Percentiles rank a stretch among this genome's conserved stretches.
Evolutionary conservation across 2,888 invertebrate genomes (phyloP).

Genomic region (Agrilus mali): DNA sequence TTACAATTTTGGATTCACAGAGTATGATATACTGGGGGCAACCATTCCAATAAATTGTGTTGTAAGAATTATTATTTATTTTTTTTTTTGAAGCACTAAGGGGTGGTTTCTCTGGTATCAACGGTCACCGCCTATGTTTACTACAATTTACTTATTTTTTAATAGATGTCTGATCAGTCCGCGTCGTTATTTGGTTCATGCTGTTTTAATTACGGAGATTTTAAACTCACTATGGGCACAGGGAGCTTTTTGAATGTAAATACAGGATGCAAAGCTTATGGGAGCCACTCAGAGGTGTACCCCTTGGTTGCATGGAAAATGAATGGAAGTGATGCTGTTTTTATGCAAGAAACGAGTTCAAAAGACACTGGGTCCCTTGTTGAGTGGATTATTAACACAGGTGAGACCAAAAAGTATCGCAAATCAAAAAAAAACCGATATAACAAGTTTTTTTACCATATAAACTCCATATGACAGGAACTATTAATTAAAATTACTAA

Average conservation of each 20-base stretch:
- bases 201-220: conserved; percentile 61
- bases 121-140: too few relatives aligned
- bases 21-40: conserved; percentile 56
- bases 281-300: conserved; percentile 74
- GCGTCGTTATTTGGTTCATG: conserved; percentile 82
- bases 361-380: conserved; percentile 82
- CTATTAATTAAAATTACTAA: neutral
- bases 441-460: neutral
- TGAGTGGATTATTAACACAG: conserved; percentile 68
- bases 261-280: conserved; percentile 62
- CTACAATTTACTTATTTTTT: conserved; percentile 5
- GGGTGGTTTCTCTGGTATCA: too few relatives aligned
- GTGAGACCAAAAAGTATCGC: conserved; percentile 29
- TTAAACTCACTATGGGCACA: conserved; percentile 80
- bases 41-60: conserved; percentile 66
- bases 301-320: conserved; percentile 84
- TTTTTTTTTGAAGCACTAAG: neutral
- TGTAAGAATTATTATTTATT: conserved; percentile 37
- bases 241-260: conserved; percentile 82
- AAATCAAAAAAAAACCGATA: too few relatives aligned
- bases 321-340: conserved; percentile 51
- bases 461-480: neutral
- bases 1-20: conserved; percentile 56
- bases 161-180: conserved; percentile 75
- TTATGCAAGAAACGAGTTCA: conserved; percentile 74